Conservation (phyloP, 2,797 vertebrate genomes). For the Lacerta viridis region DNA sequence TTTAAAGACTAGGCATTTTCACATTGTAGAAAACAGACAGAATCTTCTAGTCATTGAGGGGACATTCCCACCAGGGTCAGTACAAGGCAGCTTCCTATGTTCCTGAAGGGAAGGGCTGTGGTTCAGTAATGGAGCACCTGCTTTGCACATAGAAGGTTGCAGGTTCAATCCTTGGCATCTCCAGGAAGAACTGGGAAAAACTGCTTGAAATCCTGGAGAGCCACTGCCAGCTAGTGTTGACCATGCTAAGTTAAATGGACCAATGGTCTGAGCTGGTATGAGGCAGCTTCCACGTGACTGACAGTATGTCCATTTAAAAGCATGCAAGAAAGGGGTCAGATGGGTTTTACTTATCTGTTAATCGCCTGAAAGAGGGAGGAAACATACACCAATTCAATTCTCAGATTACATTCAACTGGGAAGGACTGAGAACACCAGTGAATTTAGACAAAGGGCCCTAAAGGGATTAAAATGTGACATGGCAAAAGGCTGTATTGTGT, state of each 20-base stretch:
- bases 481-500: neutral
- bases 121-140: too few relatives aligned
- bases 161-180: too few relatives aligned
- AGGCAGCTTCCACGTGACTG: neutral
- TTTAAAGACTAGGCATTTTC: too few relatives aligned
- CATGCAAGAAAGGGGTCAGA: neutral
- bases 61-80: too few relatives aligned
- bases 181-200: too few relatives aligned
- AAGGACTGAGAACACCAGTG: neutral
- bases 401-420: neutral
- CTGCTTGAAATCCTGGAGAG: too few relatives aligned
- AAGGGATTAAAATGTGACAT: constrained; percentile 3
- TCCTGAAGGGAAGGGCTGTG: too few relatives aligned
- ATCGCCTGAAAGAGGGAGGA: constrained; percentile 9
- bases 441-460: neutral
- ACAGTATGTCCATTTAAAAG: neutral
- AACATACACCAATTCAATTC: neutral
- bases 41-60: neutral
- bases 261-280: too few relatives aligned
- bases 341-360: neutral
- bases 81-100: too few relatives aligned
- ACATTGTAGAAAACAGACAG: neutral
- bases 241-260: too few relatives aligned
- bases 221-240: too few relatives aligned
- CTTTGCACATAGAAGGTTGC: too few relatives aligned